Base-by-base conservation (phyloP, 1,140 invertebrate species). In the Drusus annulatus region DNA sequence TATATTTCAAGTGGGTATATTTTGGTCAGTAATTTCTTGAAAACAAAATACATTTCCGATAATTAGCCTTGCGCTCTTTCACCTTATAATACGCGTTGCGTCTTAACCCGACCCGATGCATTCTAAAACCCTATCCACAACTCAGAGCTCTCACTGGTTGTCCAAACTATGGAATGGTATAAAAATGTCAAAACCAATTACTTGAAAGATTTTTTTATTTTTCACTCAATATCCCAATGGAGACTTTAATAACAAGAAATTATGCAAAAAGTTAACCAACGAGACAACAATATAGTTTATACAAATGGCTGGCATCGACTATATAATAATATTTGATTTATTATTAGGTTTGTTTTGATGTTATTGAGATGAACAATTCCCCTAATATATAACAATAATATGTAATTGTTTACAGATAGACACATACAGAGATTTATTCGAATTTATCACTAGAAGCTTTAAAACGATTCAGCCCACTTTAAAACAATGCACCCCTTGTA, bases 381-480 rank as follows among this genome's bases (percentile, higher is more conserved):
- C 36, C 36, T 45, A 45, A 76, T 63, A 60, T 19, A 31, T 62
- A 76, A 76, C 19, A 63, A 74, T 28, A n/a, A 54, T 21, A n/a
- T n/a, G n/a, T n/a, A 13, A 54, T 28, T 16, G 19, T 31, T n/a
- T 45, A 23, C 65, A 60, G 28, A 78, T 65, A 76, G 65, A 36
- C 36, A 65, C 62, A 65, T 65, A 65, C 31, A 79, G 65, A 73
- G 31, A 63, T 51, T 74, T 36, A 45, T 45, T 45, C 36, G 52
- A 79, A 51, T 79, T 45, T 45, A 79, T 69, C 78, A 65, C 78
- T 79, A 79, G 51, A 79, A 79, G 78, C 68, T 71, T 60, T 74
- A 52, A 74, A 71, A 79, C 10, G 21, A 65, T 74, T 74, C 63
- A 54, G 23, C 78, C 65, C 58, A 54, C 31, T 45, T 78, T 19